Evolutionary conservation across 2,113 vertebrate genomes (phyloP).

Genomic region (Dromaius novaehollandiae): DNA sequence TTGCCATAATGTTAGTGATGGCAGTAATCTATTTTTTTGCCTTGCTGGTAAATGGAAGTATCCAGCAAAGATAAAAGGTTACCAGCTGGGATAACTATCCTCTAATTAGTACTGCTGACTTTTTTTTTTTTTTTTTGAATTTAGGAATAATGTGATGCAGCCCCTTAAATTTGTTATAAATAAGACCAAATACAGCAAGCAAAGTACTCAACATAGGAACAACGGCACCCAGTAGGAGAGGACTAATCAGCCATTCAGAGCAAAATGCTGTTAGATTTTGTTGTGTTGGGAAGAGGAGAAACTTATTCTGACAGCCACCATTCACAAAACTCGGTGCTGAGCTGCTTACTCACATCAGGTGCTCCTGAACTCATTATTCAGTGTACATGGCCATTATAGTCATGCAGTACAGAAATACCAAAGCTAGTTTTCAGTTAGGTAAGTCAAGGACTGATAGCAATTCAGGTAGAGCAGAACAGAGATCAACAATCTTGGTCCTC

Average conservation of each 20-base stretch:
- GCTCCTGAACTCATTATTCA: background rate
- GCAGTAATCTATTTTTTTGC: conserved; percentile 66
- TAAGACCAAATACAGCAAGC: background rate
- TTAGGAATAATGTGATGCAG: conserved; percentile 70
- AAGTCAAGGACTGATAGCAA: background rate
- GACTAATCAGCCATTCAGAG: background rate
- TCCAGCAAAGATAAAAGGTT: conserved; percentile 78
- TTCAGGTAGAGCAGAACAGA: background rate
- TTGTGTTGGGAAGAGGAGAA: background rate
- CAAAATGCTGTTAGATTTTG: background rate
- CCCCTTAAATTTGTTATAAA: conserved; percentile 56
- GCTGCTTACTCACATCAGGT: background rate
- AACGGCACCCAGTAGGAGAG: background rate
- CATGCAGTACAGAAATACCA: background rate
- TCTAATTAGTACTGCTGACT: conserved; percentile 75
- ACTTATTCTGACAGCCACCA: background rate
- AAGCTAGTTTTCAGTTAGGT: background rate
- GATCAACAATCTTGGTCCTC: background rate
- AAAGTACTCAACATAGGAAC: background rate
- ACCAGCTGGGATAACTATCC: conserved; percentile 78
- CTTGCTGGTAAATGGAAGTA: conserved; percentile 73
- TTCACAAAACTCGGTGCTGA: background rate
- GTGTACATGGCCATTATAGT: background rate
- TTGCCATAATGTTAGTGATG: conserved; percentile 59
- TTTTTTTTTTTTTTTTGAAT: conserved; percentile 30